A percentile compares a stretch with the other conserved stretches of the same genome.
Conservation (phyloP, 2,113 vertebrate genomes). For the Oceanites oceanicus region DNA sequence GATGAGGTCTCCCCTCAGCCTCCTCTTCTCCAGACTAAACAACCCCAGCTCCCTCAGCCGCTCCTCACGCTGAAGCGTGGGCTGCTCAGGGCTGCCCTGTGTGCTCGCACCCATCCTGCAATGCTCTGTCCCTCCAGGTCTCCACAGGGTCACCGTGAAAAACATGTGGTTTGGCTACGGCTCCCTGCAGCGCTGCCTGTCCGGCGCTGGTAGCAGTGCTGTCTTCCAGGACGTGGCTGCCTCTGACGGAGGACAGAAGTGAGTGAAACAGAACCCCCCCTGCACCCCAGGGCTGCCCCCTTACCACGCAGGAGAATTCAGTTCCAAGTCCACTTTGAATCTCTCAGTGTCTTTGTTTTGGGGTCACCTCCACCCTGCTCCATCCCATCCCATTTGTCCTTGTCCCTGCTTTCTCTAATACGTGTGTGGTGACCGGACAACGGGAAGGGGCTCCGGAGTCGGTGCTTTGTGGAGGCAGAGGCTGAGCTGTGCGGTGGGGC, state of each 20-base stretch:
- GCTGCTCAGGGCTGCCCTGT: not conserved
- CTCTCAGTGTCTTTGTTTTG: not conserved
- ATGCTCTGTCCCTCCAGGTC: constrained; percentile 66
- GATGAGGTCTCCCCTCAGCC: too few species aligned
- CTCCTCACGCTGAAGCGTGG: too few species aligned
- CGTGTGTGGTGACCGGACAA: rapidly evolving
- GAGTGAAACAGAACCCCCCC: not conserved
- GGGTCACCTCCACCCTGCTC: not conserved
- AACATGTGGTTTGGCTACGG: constrained; percentile 86
- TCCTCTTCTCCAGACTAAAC: too few species aligned
- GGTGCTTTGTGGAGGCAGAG: not conserved
- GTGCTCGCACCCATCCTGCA: rapidly evolving
- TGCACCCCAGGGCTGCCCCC: not conserved
- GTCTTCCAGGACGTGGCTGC: constrained; percentile 51
- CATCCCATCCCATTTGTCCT: not conserved
- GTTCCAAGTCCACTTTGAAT: rapidly evolving
- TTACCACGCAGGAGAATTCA: not conserved
- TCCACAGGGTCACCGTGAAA: constrained; percentile 74
- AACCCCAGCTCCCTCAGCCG: too few species aligned
- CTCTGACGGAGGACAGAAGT: constrained; percentile 76
- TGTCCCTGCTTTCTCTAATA: not conserved
- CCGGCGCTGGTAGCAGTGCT: not conserved
- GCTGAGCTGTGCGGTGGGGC: rapidly evolving
- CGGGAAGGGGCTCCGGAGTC: too few species aligned
- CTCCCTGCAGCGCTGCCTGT: constrained; percentile 75